phyloP scores from a whole-genome alignment of 2,113 vertebrate genomes.

The Otis tarda region DNA sequence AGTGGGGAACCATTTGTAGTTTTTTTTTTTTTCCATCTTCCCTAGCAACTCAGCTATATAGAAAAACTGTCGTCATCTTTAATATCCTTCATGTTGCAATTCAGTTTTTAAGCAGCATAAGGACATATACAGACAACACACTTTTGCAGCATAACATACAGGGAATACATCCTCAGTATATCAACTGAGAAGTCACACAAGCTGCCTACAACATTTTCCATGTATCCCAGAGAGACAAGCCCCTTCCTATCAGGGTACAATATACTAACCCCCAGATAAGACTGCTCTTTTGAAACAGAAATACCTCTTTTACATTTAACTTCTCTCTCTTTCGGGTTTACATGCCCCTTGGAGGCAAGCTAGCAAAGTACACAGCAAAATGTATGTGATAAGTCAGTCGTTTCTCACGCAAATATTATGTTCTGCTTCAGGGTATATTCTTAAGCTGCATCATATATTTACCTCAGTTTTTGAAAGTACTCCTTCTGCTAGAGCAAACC shows the following conservation, averaged over 20 bases:
- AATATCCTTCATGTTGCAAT: too few species aligned
- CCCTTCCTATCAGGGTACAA: not conserved
- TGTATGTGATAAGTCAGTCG: slow-evolving; percentile 35
- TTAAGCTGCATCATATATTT: slow-evolving; percentile 55
- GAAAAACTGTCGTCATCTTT: too few species aligned
- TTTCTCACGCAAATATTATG: slow-evolving; percentile 54
- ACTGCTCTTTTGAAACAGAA: not conserved
- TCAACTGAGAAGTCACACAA: too few species aligned
- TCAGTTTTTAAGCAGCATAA: too few species aligned
- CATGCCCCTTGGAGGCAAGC: slow-evolving; percentile 16
- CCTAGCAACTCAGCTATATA: too few species aligned
- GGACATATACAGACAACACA: too few species aligned
- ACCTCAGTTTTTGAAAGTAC: slow-evolving; percentile 19
- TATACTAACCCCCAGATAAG: not conserved
- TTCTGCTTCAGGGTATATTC: slow-evolving; percentile 36
- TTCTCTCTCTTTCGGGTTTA: slow-evolving; percentile 37
- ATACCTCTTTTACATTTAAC: slow-evolving; percentile 7
- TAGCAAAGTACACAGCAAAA: slow-evolving; percentile 46
- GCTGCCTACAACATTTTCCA: too few species aligned
- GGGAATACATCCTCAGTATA: too few species aligned
- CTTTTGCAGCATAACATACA: too few species aligned
- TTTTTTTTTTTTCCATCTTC: too few species aligned
- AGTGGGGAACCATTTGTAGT: too few species aligned
- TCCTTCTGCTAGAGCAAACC: not conserved
- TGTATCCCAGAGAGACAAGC: not conserved